phyloP scores from a whole-genome alignment of 2,113 vertebrate species.

The Xenotilapia longispinis region DNA sequence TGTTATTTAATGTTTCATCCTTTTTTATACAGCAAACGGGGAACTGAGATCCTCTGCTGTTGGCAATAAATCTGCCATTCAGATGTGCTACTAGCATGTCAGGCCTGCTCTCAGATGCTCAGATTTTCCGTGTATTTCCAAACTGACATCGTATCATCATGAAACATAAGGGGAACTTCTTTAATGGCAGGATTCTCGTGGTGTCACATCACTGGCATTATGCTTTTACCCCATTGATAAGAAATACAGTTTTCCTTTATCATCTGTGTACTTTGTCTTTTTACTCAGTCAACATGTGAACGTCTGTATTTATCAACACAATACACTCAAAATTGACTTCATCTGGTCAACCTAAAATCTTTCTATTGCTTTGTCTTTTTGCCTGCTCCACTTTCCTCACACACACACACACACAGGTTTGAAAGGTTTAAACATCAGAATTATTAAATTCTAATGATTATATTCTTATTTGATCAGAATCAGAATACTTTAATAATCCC shows the following conservation, averaged over 20 bases:
- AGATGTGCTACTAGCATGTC: neutral
- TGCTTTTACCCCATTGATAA: neutral
- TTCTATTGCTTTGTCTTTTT: neutral
- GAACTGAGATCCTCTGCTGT: neutral
- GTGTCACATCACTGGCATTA: neutral
- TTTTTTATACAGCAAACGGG: neutral
- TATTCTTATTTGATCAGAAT: neutral
- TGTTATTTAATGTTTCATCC: neutral
- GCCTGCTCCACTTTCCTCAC: neutral
- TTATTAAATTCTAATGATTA: neutral
- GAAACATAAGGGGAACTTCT: neutral
- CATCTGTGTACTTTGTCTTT: neutral
- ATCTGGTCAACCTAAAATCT: neutral
- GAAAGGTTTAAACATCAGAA: neutral
- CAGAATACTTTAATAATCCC: neutral
- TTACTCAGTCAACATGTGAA: neutral
- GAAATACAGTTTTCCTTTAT: neutral
- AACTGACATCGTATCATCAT: neutral
- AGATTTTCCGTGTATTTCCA: neutral
- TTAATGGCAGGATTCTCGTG: neutral
- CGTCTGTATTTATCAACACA: neutral
- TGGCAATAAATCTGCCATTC: neutral
- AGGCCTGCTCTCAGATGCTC: neutral
- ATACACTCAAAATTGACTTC: neutral
- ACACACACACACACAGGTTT: neutral